Evolutionary conservation across 2,888 invertebrate genomes (phyloP), one percentile per base, ranked within the genome.

Genomic region (Drosophila nr. perissopoda): DNA sequence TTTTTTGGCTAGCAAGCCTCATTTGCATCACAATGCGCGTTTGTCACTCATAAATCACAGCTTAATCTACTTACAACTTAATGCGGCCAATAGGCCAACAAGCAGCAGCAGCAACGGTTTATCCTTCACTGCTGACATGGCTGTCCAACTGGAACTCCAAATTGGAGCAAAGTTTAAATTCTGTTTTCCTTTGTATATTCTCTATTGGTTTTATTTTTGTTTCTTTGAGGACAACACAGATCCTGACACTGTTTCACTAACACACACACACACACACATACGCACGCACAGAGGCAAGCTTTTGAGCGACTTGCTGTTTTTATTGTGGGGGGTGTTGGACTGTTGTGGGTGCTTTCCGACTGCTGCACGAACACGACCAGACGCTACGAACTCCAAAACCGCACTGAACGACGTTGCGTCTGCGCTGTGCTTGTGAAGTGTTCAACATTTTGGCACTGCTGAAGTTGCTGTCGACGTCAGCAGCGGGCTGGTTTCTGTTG

Each of bases 331-430:
- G 40, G 5, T 13, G 34, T 13, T 25, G 25, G 45, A 16, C 25
- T 42, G 29, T 56, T 58, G 40, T 7, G 56, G 52, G 40, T 57
- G 27, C 67, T 66, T 62, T 38, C 49, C 66, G 68, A 72, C 29
- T 72, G 57, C 54, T 74, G 52, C 70, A 69, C 78, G 80, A 76
- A 76, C 80, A 77, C 91, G 90, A 91, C 92, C 90, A 84, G 74
- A 80, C 90, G 73, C 90, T 80, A 71, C 86, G 90, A 87, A 90
- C 88, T 87, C 83, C 85, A 84, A 91, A 91, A 90, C 89, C 91
- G 90, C 84, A 91, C 91, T 91, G 89, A 91, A 78, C 83, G 80
- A 76, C 74, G 86, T 73, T 87, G 90, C 89, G 89, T 83, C 86
- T 88, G 83, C 86, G 90, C 86, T 74, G 71, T 81, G 83, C 76